A percentile compares a stretch with the other conserved stretches of the same genome.
Conservation (phyloP, 2,113 vertebrate species). For the Abramis brama region DNA sequence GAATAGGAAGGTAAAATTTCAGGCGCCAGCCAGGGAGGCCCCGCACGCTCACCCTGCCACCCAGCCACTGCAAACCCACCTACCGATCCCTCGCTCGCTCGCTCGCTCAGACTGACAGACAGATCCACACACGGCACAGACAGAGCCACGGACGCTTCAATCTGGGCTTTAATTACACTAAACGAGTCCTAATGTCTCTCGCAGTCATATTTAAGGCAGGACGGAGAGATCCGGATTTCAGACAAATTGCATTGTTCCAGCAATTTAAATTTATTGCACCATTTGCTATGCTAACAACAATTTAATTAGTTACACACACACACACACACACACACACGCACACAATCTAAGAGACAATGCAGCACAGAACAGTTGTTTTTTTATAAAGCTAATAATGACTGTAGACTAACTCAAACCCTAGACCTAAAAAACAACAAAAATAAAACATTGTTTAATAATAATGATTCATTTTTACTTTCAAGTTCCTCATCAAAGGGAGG, state of each 20-base stretch:
- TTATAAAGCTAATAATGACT: conserved; percentile 9
- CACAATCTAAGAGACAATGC: neutral
- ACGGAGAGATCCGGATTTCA: conserved; percentile 74
- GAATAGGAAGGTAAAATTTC: conserved; percentile 97
- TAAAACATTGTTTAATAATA: neutral
- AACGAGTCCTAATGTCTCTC: neutral
- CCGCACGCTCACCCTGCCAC: conserved; percentile 78
- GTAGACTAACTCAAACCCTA: neutral
- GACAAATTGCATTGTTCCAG: conserved; percentile 16
- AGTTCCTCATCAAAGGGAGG: neutral
- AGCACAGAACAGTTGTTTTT: conserved; percentile 11
- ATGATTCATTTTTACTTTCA: neutral
- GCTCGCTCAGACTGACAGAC: neutral
- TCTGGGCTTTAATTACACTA: neutral
- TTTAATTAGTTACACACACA: conserved; percentile 2
- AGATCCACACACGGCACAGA: neutral
- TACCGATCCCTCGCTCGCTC: conserved; percentile 30
- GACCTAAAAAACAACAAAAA: neutral
- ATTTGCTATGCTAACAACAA: conserved; percentile 37
- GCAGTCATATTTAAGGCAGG: conserved; percentile 58
- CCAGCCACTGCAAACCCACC: conserved; percentile 84
- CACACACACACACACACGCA: neutral
- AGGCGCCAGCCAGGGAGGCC: conserved; percentile 87
- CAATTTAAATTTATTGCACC: conserved; percentile 31
- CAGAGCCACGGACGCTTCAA: conserved; percentile 11